Evolutionary conservation across 2,113 vertebrate species (phyloP).

Genomic region (Pseudopipra pipra): DNA sequence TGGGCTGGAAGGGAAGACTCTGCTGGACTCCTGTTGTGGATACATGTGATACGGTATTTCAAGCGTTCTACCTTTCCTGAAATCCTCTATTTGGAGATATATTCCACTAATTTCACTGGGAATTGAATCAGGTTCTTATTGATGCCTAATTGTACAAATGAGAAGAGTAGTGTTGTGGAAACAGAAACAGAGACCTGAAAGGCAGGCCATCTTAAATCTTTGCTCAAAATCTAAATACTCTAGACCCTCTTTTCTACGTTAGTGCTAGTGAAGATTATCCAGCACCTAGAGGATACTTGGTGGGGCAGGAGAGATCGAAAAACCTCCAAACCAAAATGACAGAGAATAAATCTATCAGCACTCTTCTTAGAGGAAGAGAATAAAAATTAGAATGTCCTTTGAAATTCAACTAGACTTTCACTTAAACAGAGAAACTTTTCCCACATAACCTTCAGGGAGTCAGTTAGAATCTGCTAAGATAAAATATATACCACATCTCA

Average conservation of each 20-base stretch:
- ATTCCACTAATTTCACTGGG: neutral
- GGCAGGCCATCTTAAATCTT: neutral
- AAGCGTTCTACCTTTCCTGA: neutral
- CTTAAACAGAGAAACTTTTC: conserved; percentile 59
- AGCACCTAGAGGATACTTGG: neutral
- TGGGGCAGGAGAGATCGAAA: neutral
- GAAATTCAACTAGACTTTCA: conserved; percentile 37
- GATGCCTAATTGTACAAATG: neutral
- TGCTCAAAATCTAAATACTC: neutral
- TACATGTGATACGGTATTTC: neutral
- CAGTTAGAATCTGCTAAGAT: conserved; percentile 61
- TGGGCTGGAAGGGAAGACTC: neutral
- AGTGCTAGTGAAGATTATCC: neutral
- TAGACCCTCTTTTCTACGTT: neutral
- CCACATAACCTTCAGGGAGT: conserved; percentile 45
- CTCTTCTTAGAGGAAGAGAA: neutral
- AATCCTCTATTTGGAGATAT: neutral
- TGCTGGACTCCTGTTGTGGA: neutral
- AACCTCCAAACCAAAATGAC: neutral
- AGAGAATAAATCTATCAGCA: neutral
- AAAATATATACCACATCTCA: conserved; percentile 62
- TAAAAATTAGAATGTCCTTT: conserved; percentile 3
- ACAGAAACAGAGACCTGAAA: neutral
- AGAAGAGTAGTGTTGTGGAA: neutral
- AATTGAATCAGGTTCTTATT: neutral